phyloP scores from a whole-genome alignment of 2,888 invertebrate species.

The Ichneumoninae sp. region DNA sequence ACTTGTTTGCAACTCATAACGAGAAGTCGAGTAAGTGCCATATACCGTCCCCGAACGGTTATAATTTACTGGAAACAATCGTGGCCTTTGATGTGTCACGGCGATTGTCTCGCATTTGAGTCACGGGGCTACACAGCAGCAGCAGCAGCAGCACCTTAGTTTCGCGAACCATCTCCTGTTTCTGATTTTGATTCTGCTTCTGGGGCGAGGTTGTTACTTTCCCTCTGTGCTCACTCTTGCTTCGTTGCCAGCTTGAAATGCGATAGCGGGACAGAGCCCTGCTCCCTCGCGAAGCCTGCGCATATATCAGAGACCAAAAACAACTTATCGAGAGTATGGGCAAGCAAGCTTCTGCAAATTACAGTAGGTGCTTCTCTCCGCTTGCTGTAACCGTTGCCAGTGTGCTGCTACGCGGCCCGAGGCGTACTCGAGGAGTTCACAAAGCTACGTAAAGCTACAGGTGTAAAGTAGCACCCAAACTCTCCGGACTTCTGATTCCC shows the following conservation, averaged over 20 bases:
- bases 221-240: conserved; percentile 14
- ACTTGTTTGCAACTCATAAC: conserved; percentile 84
- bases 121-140: conserved; percentile 42
- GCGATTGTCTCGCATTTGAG: conserved; percentile 75
- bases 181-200: conserved; percentile 29
- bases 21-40: conserved; percentile 83
- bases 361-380: conserved; percentile 32
- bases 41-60: conserved; percentile 70
- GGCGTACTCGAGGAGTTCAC: conserved; percentile 11
- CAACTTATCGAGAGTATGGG: conserved; percentile 34
- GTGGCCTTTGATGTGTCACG: conserved; percentile 82
- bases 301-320: conserved; percentile 7
- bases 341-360: conserved; percentile 37
- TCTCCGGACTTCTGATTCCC: neutral
- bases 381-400: neutral
- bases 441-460: conserved; percentile 17
- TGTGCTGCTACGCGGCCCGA: neutral
- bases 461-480: conserved; percentile 21
- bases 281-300: conserved; percentile 3
- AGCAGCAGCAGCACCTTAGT: conserved; percentile 19
- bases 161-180: conserved; percentile 37
- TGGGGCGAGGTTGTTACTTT: conserved; percentile 19
- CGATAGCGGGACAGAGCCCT: conserved; percentile 30
- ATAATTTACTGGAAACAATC: conserved; percentile 84
- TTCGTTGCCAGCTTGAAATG: conserved; percentile 39